Evolutionary conservation across 2,113 vertebrate genomes (phyloP).

Genomic region (Bubalus kerabau): DNA sequence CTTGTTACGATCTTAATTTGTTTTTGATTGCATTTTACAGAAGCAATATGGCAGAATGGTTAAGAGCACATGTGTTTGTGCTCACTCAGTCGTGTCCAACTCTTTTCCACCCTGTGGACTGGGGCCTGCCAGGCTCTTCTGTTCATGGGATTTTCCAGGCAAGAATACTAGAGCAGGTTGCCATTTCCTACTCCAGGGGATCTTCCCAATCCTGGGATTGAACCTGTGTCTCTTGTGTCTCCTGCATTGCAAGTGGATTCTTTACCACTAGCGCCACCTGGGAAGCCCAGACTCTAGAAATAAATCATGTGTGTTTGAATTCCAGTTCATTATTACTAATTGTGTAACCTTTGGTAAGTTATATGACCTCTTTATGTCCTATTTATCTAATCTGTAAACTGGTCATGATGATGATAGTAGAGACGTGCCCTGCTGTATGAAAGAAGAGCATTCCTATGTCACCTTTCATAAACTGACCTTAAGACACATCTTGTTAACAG

Average conservation of each 20-base stretch:
- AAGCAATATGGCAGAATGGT: not conserved
- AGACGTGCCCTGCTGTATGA: not conserved
- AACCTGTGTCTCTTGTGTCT: not conserved
- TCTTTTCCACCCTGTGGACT: not conserved
- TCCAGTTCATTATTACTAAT: no score
- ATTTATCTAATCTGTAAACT: not conserved
- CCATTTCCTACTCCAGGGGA: not conserved
- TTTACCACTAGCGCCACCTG: not conserved
- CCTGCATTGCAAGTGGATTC: not conserved
- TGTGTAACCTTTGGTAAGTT: not conserved
- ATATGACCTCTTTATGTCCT: not conserved
- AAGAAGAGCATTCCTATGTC: not conserved
- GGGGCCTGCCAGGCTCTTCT: not conserved
- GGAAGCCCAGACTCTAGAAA: not conserved
- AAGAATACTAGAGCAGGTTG: not conserved
- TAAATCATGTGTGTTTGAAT: not conserved
- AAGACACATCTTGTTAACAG: not conserved
- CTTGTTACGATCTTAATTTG: not conserved
- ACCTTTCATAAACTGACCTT: not conserved
- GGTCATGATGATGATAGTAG: not conserved
- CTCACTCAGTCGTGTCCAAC: not conserved
- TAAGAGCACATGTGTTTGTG: not conserved
- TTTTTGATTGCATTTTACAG: not conserved
- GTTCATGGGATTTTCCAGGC: not conserved
- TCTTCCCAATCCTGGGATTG: not conserved